Evolutionary conservation across 2,888 invertebrate species (phyloP).

Genomic region (Eilema sororculum): DNA sequence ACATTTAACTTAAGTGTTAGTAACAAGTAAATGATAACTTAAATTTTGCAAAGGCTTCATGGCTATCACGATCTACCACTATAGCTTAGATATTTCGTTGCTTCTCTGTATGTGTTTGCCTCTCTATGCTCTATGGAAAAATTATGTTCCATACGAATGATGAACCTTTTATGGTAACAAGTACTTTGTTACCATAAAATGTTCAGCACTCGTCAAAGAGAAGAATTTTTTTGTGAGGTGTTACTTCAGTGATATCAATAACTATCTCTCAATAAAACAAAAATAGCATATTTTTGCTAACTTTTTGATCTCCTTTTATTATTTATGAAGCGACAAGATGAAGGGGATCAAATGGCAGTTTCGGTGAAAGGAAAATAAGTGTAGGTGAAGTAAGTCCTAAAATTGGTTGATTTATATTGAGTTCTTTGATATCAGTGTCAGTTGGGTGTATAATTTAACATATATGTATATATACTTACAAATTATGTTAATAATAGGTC

Average conservation of each 20-base stretch:
- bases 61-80: neutral
- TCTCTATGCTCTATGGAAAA: no score
- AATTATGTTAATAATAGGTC: neutral
- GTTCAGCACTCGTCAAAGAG: no score
- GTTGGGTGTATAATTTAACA: neutral
- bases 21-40: neutral
- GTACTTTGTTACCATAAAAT: no score
- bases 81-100: neutral
- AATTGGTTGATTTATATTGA: conserved; percentile 4
- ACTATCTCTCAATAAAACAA: conserved; percentile 37
- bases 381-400: neutral
- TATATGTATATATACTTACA: no score
- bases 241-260: conserved; percentile 33
- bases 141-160: no score
- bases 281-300: conserved; percentile 16
- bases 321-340: conserved; percentile 40
- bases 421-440: neutral
- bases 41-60: neutral
- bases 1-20: neutral
- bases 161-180: neutral
- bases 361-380: conserved; percentile 20
- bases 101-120: no score
- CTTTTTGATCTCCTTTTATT: conserved; percentile 45
- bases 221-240: conserved; percentile 30
- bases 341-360: conserved; percentile 35